Evolutionary conservation across 2,888 invertebrate genomes (phyloP).

Genomic region (Amblyteles armatorius): DNA sequence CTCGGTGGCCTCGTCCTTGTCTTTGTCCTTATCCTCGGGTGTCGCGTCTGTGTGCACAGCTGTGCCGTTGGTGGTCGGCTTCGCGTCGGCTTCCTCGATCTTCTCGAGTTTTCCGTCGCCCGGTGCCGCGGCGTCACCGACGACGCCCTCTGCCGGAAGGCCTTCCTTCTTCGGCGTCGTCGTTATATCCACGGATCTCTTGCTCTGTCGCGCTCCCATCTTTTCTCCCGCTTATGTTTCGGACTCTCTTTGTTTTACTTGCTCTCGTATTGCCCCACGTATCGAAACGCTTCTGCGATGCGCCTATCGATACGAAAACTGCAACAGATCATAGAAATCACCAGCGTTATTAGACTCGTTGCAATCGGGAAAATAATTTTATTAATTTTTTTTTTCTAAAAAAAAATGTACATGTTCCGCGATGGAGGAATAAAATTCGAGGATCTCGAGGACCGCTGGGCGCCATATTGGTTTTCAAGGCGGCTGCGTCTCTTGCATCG

Average conservation of each 20-base stretch:
- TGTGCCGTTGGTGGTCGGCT: conserved; percentile 91
- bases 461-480: too few relatives aligned
- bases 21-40: conserved; percentile 89
- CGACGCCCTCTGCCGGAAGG: conserved; percentile 85
- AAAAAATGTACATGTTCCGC: background rate
- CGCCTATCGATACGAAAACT: conserved; percentile 61
- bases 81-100: conserved; percentile 91
- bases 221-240: conserved; percentile 77
- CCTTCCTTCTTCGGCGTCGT: conserved; percentile 88
- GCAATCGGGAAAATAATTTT: background rate
- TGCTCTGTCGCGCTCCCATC: conserved; percentile 95
- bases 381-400: background rate
- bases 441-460: too few relatives aligned
- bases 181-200: conserved; percentile 94
- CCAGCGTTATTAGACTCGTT: background rate
- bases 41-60: conserved; percentile 87
- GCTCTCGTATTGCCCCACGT: conserved; percentile 14
- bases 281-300: conserved; percentile 26
- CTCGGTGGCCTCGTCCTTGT: conserved; percentile 89
- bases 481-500: background rate
- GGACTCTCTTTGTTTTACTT: conserved; percentile 65
- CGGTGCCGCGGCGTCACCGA: conserved; percentile 85
- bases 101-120: conserved; percentile 89
- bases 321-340: conserved; percentile 58
- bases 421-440: background rate